Evolutionary conservation across 2,113 vertebrate species (phyloP).

Genomic region (Xerus inauris): DNA sequence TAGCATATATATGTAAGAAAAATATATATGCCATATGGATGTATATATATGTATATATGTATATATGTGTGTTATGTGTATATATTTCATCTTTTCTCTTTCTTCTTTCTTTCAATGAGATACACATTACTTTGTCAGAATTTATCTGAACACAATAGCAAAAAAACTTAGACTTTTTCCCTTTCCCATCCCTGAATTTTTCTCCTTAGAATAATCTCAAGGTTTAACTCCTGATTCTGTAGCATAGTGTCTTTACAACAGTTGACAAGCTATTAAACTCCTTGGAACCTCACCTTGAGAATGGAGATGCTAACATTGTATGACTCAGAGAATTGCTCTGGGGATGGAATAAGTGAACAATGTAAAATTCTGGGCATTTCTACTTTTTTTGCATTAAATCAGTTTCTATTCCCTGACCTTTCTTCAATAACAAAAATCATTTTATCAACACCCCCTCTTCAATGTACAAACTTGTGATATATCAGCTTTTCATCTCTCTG

Average conservation of each 20-base stretch:
- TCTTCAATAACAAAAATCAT: not conserved
- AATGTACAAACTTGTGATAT: conserved; percentile 15
- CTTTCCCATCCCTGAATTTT: conserved; percentile 11
- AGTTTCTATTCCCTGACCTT: not conserved
- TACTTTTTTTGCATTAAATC: not conserved
- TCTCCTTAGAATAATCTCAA: conserved; percentile 16
- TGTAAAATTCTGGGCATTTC: not conserved
- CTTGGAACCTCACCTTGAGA: not conserved
- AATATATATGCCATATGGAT: not conserved
- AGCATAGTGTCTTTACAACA: not conserved
- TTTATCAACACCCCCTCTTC: not conserved
- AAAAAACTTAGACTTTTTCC: not conserved
- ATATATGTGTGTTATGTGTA: not conserved
- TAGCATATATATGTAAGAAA: not conserved
- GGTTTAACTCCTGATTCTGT: not conserved
- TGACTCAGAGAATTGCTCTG: not conserved
- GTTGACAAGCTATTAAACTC: not conserved
- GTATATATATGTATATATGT: not conserved
- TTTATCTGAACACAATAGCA: conserved; percentile 4
- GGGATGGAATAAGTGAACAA: not conserved
- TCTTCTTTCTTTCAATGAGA: not conserved
- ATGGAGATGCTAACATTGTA: not conserved
- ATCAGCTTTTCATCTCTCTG: conserved; percentile 20
- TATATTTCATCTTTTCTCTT: not conserved
- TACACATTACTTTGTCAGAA: not conserved